phyloP scores from a whole-genome alignment of 1,140 invertebrate genomes.

The Drosophila kepulauana region DNA sequence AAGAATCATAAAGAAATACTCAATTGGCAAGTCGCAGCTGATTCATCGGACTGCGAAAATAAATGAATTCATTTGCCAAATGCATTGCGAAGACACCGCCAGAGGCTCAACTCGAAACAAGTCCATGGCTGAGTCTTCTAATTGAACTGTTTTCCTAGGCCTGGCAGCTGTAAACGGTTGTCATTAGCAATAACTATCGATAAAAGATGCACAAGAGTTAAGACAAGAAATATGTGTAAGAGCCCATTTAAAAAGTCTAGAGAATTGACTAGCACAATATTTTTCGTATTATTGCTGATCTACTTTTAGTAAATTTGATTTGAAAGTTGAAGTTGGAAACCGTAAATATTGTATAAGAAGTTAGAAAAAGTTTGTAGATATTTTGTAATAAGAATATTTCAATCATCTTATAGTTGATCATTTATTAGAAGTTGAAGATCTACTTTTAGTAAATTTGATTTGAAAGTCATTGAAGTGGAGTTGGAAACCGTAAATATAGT shows the following conservation, averaged over 20 bases:
- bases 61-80: constrained; percentile 77
- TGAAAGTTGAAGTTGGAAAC: not conserved
- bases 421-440: too few relatives aligned
- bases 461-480: too few relatives aligned
- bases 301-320: not conserved
- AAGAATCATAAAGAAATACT: constrained; percentile 3
- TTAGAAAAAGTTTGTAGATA: too few relatives aligned
- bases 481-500: too few relatives aligned
- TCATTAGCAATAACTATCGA: constrained; percentile 63
- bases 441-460: too few relatives aligned
- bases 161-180: constrained; percentile 68
- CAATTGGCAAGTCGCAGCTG: constrained; percentile 55
- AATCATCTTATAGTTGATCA: too few relatives aligned
- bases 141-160: constrained; percentile 69
- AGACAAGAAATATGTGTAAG: too few relatives aligned
- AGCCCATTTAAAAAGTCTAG: not conserved
- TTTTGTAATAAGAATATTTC: too few relatives aligned
- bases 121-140: constrained; percentile 43
- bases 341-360: too few relatives aligned
- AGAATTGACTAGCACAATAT: not conserved
- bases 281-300: not conserved
- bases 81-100: constrained; percentile 41
- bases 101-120: constrained; percentile 5
- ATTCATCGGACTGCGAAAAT: constrained; percentile 64
- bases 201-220: not conserved